phyloP scores from a whole-genome alignment of 2,113 vertebrate genomes.

The Noturus placidus region DNA sequence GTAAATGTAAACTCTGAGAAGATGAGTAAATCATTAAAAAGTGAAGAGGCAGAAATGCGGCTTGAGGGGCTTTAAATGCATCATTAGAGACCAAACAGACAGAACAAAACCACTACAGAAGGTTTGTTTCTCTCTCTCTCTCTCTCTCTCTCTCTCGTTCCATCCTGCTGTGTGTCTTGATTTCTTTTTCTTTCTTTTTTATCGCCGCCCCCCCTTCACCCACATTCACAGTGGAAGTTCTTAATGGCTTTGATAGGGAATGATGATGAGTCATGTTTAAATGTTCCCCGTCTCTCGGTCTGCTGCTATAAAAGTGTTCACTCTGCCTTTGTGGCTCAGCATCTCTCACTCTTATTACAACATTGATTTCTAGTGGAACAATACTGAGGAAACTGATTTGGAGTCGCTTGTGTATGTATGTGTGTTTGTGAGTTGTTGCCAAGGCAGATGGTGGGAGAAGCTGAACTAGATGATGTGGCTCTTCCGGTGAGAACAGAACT shows the following conservation, averaged over 20 bases:
- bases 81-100: conserved; percentile 5
- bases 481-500: neutral
- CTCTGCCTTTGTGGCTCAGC: conserved; percentile 5
- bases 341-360: conserved; percentile 17
- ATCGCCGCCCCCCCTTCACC: neutral
- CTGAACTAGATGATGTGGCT: conserved; percentile 16
- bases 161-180: neutral
- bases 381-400: conserved; percentile 23
- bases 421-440: conserved; percentile 23
- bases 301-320: conserved; percentile 18
- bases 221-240: conserved; percentile 1
- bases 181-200: neutral
- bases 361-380: conserved; percentile 23
- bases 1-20: neutral
- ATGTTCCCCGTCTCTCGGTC: neutral
- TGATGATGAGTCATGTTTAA: conserved; percentile 47
- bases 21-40: neutral
- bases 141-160: neutral
- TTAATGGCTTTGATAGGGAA: conserved; percentile 15
- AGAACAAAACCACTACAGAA: neutral
- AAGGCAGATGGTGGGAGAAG: conserved; percentile 40
- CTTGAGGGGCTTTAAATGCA: neutral
- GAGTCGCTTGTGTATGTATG: neutral
- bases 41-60: neutral
- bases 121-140: neutral